Conservation (phyloP, 2,888 invertebrate species). For the Catocala nupta region DNA sequence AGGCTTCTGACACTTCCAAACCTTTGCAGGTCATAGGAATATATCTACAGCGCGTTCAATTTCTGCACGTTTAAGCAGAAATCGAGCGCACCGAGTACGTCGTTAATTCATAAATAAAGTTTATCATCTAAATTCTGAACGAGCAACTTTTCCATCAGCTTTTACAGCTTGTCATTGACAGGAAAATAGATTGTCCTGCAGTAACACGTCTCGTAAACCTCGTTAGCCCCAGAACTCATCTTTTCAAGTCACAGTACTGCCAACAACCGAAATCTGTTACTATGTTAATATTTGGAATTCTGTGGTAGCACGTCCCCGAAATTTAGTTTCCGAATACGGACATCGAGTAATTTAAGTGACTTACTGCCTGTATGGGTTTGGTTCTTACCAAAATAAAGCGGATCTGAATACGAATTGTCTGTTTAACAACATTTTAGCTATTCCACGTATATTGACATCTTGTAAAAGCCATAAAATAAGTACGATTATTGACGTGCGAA, state of each 20-base stretch:
- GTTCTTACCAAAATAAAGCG: constrained; percentile 62
- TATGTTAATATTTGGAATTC: constrained; percentile 16
- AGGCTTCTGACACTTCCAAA: neutral
- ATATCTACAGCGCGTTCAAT: constrained; percentile 4
- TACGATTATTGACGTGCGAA: constrained; percentile 33
- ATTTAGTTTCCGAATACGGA: constrained; percentile 28
- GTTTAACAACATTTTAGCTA: constrained; percentile 52
- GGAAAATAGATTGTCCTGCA: constrained; percentile 36
- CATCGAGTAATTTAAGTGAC: constrained; percentile 59
- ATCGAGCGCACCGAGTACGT: constrained; percentile 9
- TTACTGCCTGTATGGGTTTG: constrained; percentile 60
- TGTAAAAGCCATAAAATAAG: constrained; percentile 35
- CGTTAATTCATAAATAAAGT: constrained; percentile 17
- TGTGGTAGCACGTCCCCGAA: constrained; percentile 30
- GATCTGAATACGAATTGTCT: constrained; percentile 69
- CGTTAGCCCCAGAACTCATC: constrained; percentile 25
- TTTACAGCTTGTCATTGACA: constrained; percentile 32
- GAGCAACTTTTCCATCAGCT: constrained; percentile 35
- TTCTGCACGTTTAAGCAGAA: neutral
- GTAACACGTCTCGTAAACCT: constrained; percentile 29
- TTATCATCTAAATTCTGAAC: constrained; percentile 23
- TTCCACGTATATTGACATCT: constrained; percentile 46
- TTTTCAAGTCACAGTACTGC: constrained; percentile 26
- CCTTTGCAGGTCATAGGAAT: neutral
- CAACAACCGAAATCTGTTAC: constrained; percentile 10